Conservation (phyloP, 2,888 invertebrate genomes). For the Cephus pygmeus region DNA sequence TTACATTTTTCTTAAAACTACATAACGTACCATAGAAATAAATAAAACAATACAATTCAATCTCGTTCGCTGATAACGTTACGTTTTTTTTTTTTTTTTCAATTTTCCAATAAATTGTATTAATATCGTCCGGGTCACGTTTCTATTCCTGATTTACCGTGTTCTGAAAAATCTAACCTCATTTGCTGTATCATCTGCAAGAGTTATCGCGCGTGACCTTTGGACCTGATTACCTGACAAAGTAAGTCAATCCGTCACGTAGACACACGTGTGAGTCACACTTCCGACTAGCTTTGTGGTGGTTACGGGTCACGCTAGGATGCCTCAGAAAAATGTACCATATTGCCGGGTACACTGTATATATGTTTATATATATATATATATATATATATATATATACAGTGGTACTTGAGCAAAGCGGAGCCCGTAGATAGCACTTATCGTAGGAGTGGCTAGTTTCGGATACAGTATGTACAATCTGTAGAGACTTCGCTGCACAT, state of each 20-base stretch:
- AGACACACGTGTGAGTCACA: neutral
- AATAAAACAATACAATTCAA: neutral
- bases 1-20: neutral
- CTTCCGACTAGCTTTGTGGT: conserved; percentile 22
- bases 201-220: neutral
- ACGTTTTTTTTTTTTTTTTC: neutral
- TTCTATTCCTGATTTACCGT: neutral
- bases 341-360: neutral
- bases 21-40: neutral
- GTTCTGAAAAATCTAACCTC: neutral
- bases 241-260: conserved; percentile 6
- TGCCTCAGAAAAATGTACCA: conserved; percentile 34
- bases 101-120: neutral
- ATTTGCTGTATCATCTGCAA: neutral
- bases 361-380: neutral
- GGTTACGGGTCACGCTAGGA: conserved; percentile 37
- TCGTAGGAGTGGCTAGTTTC: neutral
- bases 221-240: neutral
- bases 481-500: neutral
- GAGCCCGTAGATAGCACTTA: neutral
- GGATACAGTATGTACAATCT: neutral
- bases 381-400: neutral
- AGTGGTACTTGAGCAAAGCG: neutral
- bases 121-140: neutral
- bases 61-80: neutral